Evolutionary conservation across 2,797 vertebrate genomes (phyloP).

Genomic region (Xiphorhynchus erythropygius): DNA sequence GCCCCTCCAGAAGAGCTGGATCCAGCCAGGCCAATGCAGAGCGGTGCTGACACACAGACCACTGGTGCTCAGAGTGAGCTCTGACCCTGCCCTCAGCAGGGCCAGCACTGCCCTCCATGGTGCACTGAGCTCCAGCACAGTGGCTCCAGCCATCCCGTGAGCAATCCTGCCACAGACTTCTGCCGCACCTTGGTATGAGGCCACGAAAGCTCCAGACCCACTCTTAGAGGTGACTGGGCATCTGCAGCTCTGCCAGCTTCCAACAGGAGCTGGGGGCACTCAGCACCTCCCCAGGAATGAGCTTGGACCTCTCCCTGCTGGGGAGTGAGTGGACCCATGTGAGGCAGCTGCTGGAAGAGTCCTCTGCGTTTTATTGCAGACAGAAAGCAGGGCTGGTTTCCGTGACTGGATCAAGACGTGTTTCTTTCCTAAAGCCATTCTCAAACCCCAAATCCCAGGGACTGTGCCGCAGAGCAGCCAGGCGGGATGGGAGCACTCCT

Average conservation of each 20-base stretch:
- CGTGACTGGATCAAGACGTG: rapidly evolving
- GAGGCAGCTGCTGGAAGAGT: not conserved
- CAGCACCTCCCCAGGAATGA: not conserved
- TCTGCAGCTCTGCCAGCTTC: not conserved
- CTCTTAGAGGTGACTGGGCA: not conserved
- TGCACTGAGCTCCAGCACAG: not conserved
- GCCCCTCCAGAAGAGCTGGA: not conserved
- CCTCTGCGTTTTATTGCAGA: not conserved
- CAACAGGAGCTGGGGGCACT: not conserved
- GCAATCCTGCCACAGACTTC: not conserved
- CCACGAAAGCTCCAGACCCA: not conserved
- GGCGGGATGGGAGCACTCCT: rapidly evolving
- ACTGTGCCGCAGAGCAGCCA: rapidly evolving
- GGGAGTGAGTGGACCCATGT: not conserved
- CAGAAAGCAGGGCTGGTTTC: not conserved
- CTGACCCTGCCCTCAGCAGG: rapidly evolving
- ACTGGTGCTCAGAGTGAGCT: rapidly evolving
- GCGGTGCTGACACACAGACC: rapidly evolving
- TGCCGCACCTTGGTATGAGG: not conserved
- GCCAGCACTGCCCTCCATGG: rapidly evolving
- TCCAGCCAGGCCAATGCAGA: rapidly evolving
- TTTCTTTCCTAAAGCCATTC: not conserved
- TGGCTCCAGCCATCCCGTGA: not conserved
- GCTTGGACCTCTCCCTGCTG: not conserved
- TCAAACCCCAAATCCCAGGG: not conserved